Percentiles rank a stretch among this genome's conserved stretches.
phyloP scores from a whole-genome alignment of 2,797 vertebrate species.

The Urosaurus nigricauda region DNA sequence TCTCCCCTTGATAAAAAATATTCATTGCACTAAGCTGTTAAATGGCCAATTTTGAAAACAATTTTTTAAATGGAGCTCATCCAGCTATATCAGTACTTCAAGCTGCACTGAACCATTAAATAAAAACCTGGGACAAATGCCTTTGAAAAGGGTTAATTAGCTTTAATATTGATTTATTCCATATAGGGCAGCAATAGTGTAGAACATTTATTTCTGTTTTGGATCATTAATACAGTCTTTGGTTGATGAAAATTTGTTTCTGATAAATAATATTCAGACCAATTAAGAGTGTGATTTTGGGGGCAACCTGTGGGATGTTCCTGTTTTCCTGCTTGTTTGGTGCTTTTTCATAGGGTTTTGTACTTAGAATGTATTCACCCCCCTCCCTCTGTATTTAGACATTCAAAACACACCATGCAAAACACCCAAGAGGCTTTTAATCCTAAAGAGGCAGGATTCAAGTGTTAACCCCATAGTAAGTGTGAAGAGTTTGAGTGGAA shows the following conservation, averaged over 20 bases:
- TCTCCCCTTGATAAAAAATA: slow-evolving; percentile 67
- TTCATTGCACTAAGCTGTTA: slow-evolving; percentile 82
- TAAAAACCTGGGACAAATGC: slow-evolving; percentile 90
- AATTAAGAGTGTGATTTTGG: slow-evolving; percentile 66
- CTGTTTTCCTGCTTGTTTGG: not conserved
- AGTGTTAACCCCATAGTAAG: slow-evolving; percentile 51
- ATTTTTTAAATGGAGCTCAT: slow-evolving; percentile 93
- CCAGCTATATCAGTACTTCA: slow-evolving; percentile 92
- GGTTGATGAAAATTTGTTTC: slow-evolving; percentile 77
- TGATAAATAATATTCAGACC: slow-evolving; percentile 77
- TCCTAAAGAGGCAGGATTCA: slow-evolving; percentile 44
- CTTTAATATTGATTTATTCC: slow-evolving; percentile 98
- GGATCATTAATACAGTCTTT: slow-evolving; percentile 78
- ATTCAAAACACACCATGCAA: slow-evolving; percentile 39
- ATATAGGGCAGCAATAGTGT: slow-evolving; percentile 87
- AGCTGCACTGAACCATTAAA: slow-evolving; percentile 94
- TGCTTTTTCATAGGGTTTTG: not conserved
- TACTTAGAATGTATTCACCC: not conserved
- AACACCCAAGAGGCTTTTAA: slow-evolving; percentile 47
- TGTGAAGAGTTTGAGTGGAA: slow-evolving; percentile 17
- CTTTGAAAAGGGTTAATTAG: slow-evolving; percentile 99
- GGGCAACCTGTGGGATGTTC: slow-evolving; percentile 44
- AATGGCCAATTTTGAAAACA: slow-evolving; percentile 85
- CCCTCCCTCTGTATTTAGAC: not conserved
- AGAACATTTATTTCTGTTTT: slow-evolving; percentile 80